A percentile compares a stretch with the other conserved stretches of the same genome.
Evolutionary conservation across 2,888 invertebrate genomes (phyloP).

Genomic region (Microplitis manilae): DNA sequence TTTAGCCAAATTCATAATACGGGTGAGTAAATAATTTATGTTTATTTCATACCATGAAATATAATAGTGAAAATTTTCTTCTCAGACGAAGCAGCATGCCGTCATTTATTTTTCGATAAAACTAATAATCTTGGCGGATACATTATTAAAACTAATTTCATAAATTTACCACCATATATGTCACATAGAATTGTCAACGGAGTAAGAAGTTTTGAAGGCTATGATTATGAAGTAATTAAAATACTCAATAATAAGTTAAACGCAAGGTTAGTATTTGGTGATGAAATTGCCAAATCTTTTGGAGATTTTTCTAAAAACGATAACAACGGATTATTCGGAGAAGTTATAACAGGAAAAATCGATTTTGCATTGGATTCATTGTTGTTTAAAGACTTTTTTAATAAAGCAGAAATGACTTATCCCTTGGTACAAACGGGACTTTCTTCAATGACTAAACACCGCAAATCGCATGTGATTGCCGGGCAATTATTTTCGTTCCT

Average conservation of each 20-base stretch:
- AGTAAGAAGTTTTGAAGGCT: background rate
- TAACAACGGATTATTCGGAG: background rate
- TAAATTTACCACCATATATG: background rate
- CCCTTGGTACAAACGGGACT: background rate
- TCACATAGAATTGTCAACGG: background rate
- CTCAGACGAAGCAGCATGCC: background rate
- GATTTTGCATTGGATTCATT: background rate
- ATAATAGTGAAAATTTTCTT: background rate
- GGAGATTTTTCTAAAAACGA: background rate
- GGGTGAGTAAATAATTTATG: background rate
- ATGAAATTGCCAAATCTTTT: background rate
- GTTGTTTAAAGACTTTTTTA: background rate
- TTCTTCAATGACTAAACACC: background rate
- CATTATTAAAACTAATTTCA: background rate
- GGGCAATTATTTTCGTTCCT: background rate
- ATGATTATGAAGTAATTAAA: background rate
- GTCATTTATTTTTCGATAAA: background rate
- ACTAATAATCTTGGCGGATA: background rate
- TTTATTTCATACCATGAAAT: background rate
- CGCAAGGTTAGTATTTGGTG: background rate
- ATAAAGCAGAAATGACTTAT: background rate
- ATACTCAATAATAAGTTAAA: background rate
- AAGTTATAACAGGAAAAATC: background rate
- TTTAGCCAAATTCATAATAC: background rate
- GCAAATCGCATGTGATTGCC: background rate